phyloP scores from a whole-genome alignment of 2,888 invertebrate genomes.

The Tetropium fuscum region DNA sequence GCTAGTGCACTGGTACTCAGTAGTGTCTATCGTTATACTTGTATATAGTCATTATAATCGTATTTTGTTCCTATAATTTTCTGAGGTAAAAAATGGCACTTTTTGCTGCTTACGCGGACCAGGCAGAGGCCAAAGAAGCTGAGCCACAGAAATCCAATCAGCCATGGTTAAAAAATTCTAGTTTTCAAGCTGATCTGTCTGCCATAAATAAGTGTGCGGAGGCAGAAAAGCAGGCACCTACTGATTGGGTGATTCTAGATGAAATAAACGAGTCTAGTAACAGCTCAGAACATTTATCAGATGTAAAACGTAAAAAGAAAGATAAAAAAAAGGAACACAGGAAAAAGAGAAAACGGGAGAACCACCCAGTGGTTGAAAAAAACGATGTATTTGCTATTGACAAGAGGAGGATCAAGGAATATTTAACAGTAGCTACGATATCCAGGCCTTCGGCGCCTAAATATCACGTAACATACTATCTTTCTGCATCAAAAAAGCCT shows the following conservation, averaged over 20 bases:
- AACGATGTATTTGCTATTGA: constrained; percentile 48
- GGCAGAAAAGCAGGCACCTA: not conserved
- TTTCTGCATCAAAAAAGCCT: constrained; percentile 45
- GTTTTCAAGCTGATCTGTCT: constrained; percentile 59
- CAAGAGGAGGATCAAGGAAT: constrained; percentile 67
- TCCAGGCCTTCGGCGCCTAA: constrained; percentile 74
- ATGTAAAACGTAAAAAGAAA: constrained; percentile 41
- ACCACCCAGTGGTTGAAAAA: constrained; percentile 25
- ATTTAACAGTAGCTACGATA: constrained; percentile 72
- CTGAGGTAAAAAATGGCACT: constrained; percentile 60
- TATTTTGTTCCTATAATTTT: not conserved
- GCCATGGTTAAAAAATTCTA: constrained; percentile 63
- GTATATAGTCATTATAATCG: not conserved
- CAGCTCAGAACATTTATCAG: constrained; percentile 9
- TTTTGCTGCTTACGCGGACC: constrained; percentile 66
- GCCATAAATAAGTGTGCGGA: constrained; percentile 8
- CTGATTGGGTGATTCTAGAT: constrained; percentile 1
- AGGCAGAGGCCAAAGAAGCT: constrained; percentile 39
- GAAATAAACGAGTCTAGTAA: constrained; percentile 17
- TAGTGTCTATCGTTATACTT: no score
- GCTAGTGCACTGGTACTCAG: no score
- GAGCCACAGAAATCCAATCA: constrained; percentile 23
- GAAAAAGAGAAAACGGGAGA: constrained; percentile 51
- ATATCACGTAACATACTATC: constrained; percentile 62
- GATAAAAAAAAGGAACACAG: not conserved